These are phyloP conservation scores for Spilogale gracilis DNA, from an alignment of 2,113 vertebrate genomes.

Conservation along the genomic window DNA sequence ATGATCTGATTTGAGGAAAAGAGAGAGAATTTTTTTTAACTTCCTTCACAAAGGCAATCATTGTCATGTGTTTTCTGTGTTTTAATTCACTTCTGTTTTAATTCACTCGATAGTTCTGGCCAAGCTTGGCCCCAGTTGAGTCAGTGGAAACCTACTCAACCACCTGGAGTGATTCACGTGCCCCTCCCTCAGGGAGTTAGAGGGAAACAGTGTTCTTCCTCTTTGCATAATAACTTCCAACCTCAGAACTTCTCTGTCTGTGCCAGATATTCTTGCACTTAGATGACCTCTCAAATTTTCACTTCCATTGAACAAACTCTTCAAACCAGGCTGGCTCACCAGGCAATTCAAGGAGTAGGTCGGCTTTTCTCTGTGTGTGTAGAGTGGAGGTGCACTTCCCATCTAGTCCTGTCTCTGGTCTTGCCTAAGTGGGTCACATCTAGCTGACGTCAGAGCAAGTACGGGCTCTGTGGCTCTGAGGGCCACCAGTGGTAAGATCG, in stretches of 20 bases:
- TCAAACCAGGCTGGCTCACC: not conserved
- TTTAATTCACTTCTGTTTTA: not conserved
- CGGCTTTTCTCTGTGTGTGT: not conserved
- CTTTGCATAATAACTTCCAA: not conserved
- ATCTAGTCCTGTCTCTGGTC: not conserved
- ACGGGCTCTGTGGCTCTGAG: not conserved
- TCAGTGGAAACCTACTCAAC: not conserved
- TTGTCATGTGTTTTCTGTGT: not conserved
- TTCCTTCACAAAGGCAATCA: not conserved
- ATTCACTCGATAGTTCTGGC: not conserved
- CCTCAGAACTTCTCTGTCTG: not conserved
- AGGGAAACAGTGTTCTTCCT: not conserved
- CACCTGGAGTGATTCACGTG: not conserved
- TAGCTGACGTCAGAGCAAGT: not conserved
- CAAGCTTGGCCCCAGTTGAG: not conserved
- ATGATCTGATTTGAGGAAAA: not conserved
- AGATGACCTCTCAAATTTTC: not conserved
- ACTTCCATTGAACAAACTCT: not conserved
- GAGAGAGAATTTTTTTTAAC: not conserved
- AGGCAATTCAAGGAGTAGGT: not conserved
- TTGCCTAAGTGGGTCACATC: not conserved
- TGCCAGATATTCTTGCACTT: not conserved
- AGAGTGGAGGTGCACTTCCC: not conserved
- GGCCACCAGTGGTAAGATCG: not conserved
- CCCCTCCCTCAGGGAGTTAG: no score